phyloP scores from a whole-genome alignment of 2,888 invertebrate genomes.

The Marasmarcha lunaedactyla region DNA sequence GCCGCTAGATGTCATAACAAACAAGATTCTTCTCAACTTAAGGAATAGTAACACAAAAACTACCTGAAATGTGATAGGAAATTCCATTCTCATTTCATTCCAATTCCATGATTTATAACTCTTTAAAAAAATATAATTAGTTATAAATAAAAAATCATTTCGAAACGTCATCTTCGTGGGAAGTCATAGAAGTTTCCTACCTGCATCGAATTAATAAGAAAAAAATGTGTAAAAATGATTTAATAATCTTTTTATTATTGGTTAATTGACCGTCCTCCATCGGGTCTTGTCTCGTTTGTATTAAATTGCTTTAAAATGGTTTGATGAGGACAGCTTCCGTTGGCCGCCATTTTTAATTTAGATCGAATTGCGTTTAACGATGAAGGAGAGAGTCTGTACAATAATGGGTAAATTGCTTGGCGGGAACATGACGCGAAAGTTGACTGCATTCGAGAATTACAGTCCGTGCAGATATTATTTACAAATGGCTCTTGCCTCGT shows the following conservation, averaged over 20 bases:
- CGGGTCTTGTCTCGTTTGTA: slow-evolving; percentile 21
- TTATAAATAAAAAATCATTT: no score
- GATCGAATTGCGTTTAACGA: slow-evolving; percentile 11
- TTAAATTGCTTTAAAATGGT: slow-evolving; percentile 43
- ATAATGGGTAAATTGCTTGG: slow-evolving; percentile 16
- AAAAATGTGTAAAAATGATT: no score
- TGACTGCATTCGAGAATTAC: no score
- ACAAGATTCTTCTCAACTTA: no score
- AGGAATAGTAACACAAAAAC: no score
- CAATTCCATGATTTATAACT: no score
- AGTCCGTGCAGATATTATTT: no score
- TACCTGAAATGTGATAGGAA: no score
- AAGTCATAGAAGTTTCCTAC: not conserved
- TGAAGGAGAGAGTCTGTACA: not conserved
- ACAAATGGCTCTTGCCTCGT: no score
- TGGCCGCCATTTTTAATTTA: slow-evolving; percentile 16
- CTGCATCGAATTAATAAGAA: not conserved
- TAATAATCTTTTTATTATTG: slow-evolving; percentile 24
- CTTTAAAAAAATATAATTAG: no score
- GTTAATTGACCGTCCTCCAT: slow-evolving; percentile 37
- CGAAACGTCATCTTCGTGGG: not conserved
- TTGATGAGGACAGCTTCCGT: slow-evolving; percentile 46
- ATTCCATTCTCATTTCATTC: no score
- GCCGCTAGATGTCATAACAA: no score
- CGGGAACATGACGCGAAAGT: slow-evolving; percentile 19